These are phyloP conservation scores for Gallirallus australis DNA, from an alignment of 2,797 vertebrate species.

Conservation along the genomic window DNA sequence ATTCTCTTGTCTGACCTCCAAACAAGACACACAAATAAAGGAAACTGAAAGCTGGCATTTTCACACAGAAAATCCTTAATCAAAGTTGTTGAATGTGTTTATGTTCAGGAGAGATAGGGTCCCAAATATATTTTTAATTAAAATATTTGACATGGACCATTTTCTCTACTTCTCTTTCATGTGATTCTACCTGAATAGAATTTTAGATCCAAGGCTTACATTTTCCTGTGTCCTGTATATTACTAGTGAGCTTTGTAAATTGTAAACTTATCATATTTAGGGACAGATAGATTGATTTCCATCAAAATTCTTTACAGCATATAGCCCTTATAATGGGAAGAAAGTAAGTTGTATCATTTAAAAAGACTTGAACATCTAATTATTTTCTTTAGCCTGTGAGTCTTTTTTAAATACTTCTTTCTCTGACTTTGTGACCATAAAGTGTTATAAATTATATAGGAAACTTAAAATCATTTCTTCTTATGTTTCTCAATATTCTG, in stretches of 20 bases:
- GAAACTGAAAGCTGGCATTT: conserved; percentile 31
- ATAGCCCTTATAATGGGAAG: neutral
- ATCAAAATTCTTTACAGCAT: neutral
- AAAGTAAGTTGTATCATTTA: neutral
- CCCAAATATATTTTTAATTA: neutral
- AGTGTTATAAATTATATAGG: neutral
- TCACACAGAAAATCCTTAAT: conserved; percentile 18
- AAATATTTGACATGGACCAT: neutral
- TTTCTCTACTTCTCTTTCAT: neutral
- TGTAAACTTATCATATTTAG: neutral
- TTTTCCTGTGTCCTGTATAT: neutral
- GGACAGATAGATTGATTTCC: neutral
- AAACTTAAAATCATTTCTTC: neutral
- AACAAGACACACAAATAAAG: neutral
- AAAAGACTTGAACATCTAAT: neutral
- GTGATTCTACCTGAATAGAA: neutral
- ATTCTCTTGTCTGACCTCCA: conserved; percentile 55
- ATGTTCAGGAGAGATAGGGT: neutral
- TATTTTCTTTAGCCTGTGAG: neutral
- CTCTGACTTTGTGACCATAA: neutral
- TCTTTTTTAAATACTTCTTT: neutral
- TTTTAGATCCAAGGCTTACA: neutral
- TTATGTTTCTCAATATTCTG: neutral
- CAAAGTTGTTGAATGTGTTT: neutral
- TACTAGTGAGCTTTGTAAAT: neutral